These are phyloP conservation scores for Carcinoscorpius rotundicauda DNA, from an alignment of 1,140 invertebrate species.

Conservation along the genomic window DNA sequence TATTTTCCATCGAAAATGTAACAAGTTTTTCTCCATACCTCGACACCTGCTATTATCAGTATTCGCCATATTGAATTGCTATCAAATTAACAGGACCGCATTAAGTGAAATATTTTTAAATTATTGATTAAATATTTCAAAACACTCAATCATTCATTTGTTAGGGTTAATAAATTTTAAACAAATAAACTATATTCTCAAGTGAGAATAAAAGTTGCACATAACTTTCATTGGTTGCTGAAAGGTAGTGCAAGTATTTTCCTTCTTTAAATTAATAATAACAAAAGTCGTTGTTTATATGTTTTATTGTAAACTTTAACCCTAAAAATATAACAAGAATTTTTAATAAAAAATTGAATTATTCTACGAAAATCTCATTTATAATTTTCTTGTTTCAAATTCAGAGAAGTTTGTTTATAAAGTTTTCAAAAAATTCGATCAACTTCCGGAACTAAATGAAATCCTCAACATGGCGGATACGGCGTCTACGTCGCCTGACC, in stretches of 20 bases:
- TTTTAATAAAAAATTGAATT: conserved; percentile 7
- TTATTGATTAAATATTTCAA: background rate
- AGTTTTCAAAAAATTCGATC: too few species aligned
- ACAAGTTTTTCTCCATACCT: background rate
- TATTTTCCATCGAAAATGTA: too few species aligned
- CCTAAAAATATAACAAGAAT: background rate
- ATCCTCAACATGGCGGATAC: conserved; percentile 21
- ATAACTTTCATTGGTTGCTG: background rate
- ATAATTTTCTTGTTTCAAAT: conserved; percentile 3
- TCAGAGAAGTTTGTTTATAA: too few species aligned
- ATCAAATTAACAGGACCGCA: background rate
- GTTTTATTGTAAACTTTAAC: background rate
- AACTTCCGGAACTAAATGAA: conserved; percentile 15
- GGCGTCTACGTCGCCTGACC: conserved; percentile 12
- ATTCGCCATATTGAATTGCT: background rate
- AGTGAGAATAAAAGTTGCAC: background rate
- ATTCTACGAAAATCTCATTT: conserved; percentile 18
- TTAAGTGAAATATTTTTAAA: background rate
- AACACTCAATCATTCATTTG: background rate
- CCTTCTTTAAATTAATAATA: background rate
- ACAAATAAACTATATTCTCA: background rate
- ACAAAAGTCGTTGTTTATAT: background rate
- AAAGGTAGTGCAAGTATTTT: background rate
- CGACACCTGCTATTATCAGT: background rate
- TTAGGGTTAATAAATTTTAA: background rate